phyloP scores from a whole-genome alignment of 2,113 vertebrate species.

The Porphyrio hochstetteri region DNA sequence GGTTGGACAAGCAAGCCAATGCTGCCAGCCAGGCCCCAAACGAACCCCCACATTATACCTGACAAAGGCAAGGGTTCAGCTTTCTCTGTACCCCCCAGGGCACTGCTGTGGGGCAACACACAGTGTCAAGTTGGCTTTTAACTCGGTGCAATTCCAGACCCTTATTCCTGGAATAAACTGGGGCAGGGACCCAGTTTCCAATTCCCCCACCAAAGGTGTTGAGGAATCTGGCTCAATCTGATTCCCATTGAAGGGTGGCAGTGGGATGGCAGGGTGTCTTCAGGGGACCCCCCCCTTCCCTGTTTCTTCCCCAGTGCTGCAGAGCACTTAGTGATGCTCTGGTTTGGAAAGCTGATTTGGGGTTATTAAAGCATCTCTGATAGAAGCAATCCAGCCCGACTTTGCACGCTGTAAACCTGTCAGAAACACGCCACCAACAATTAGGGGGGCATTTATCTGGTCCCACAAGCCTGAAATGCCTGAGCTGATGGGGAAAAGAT shows the following conservation, averaged over 20 bases:
- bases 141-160: not conserved
- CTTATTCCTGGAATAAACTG: not conserved
- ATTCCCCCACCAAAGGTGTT: not conserved
- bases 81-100: not conserved
- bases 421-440: not conserved
- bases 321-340: not conserved
- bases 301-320: fast-evolving
- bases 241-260: fast-evolving
- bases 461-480: not conserved
- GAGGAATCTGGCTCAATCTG: not conserved
- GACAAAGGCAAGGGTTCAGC: not conserved
- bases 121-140: not conserved
- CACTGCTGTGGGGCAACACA: not conserved
- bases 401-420: not conserved
- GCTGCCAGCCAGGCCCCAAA: not conserved
- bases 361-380: not conserved
- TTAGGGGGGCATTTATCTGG: not conserved
- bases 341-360: not conserved
- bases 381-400: not conserved
- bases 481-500: not conserved
- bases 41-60: not conserved
- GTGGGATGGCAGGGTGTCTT: not conserved
- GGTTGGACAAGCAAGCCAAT: not conserved
- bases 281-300: not conserved
- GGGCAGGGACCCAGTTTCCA: not conserved